Base-by-base conservation (phyloP, 2,888 invertebrate genomes). In the Eilema caniola region DNA sequence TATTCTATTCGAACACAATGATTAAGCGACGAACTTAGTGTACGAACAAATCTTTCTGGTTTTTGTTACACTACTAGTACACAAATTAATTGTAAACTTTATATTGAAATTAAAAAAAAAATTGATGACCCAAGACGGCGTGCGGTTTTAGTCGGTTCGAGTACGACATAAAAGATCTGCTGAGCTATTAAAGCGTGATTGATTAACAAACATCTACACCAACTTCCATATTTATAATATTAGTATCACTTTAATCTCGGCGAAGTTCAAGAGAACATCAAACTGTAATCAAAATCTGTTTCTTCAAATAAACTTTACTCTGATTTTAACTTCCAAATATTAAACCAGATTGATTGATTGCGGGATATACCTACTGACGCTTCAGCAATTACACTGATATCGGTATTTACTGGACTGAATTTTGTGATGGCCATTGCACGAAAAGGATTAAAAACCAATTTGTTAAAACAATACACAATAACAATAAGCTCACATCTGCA, bases 401-500 rank as follows among this genome's bases (percentile, higher is more conserved):
- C 23, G 23, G 14, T 33, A 62, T 10, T 62, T 7, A 37, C 20
- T 62, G 14, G 41, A 37, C 41, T 24, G 14, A 8, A n/a, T 31
- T 24, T 53, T 53, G 41, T 47, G 25, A 20, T 28, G 24, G 57
- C 20, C 62, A 33, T 47, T 59, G 25, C 24, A 47, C 53, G 10
- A 28, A 31, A 56, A 0, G 57, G 72, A 70, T 72, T 75, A 71
- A 68, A 69, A 60, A 70, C 67, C 72, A 78, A 80, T 78, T 76
- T 65, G 62, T 70, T 67, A 72, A 64, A 66, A 57, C 74, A 57
- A 75, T 70, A 66, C 71, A 69, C 63, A 80, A 80, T 78, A 80
- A 76, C 76, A 71, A 73, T 80, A 78, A 78, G 72, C 70, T 69
- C 63, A 23, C 70, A 67, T 73, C 71, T 70, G 61, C 53, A 66